Evolutionary conservation across 2,888 invertebrate genomes (phyloP), one percentile per base, ranked within the genome.

Genomic region (Habrosyne pyritoides): DNA sequence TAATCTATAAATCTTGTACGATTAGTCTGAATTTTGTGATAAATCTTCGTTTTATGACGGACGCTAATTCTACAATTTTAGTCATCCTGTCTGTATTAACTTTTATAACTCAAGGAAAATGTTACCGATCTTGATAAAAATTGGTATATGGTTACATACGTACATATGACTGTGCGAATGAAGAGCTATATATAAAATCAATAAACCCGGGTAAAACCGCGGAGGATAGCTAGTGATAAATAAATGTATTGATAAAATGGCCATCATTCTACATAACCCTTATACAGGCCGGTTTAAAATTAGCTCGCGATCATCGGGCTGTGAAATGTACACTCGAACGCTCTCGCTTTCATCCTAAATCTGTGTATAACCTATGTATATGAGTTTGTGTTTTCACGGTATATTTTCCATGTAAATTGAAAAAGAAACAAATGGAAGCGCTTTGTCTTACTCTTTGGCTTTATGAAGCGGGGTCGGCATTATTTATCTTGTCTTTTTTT

Each of bases 341-440:
- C 54, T 62, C 69, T 55, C 71, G 77, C 84, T 87, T 86, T 84
- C 79, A 85, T 83, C 85, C 83, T 67, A 75, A 80, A 77, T 71
- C 70, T 66, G 67, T 55, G 53, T 48, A 56, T 61, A 72, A 73
- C 67, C 71, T 60, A 55, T 63, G 55, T 33, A 33, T 42, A 42
- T 18, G 14, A 14, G 7, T 14, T 2, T 7, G 14, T 36, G 36
- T 36, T 18, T 42, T 18, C 42, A 42, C 52, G 59, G 60, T 56
- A 57, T 46, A 53, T 60, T 64, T 68, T 69, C 63, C 60, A 66
- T 64, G 53, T 61, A 67, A 63, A 60, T 67, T 66, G 60, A 61
- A 42, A 42, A 42, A 42, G 14, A 18, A 42, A 18, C 7, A 42
- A 42, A 42, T 42, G 42, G 18, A 0, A 2, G 4, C 18, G 42